A percentile compares a stretch with the other conserved stretches of the same genome.
Evolutionary conservation across 2,888 invertebrate genomes (phyloP).

Genomic region (Microctonus hyperodae): DNA sequence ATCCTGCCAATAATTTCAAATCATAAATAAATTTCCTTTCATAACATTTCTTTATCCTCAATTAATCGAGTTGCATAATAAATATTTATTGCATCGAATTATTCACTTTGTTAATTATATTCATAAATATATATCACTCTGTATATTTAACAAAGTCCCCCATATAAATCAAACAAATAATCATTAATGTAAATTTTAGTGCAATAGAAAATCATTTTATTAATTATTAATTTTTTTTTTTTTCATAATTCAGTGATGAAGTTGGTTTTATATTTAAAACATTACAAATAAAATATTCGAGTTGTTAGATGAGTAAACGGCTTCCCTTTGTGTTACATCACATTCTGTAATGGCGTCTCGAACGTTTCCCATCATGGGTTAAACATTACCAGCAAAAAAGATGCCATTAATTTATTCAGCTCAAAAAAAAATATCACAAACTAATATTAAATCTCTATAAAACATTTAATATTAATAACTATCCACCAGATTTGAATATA

Average conservation of each 20-base stretch:
- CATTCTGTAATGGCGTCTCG: conserved; percentile 25
- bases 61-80: background rate
- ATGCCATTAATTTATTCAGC: background rate
- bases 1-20: background rate
- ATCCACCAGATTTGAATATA: background rate
- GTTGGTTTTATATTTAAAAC: too few relatives aligned
- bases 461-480: background rate
- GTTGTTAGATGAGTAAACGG: conserved; percentile 2
- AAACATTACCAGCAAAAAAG: conserved; percentile 4
- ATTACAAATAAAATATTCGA: background rate
- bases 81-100: conserved; percentile 2
- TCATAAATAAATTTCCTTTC: background rate
- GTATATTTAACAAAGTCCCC: background rate
- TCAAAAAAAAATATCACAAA: background rate
- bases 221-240: background rate
- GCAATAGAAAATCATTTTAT: too few relatives aligned
- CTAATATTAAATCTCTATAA: background rate
- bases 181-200: too few relatives aligned
- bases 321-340: conserved; percentile 25
- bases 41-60: background rate
- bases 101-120: background rate
- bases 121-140: background rate
- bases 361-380: background rate
- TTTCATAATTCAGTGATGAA: too few relatives aligned
- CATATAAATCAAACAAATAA: too few relatives aligned